Base-by-base conservation (phyloP, 2,888 invertebrate genomes). In the Phyllotreta cruciferae region DNA sequence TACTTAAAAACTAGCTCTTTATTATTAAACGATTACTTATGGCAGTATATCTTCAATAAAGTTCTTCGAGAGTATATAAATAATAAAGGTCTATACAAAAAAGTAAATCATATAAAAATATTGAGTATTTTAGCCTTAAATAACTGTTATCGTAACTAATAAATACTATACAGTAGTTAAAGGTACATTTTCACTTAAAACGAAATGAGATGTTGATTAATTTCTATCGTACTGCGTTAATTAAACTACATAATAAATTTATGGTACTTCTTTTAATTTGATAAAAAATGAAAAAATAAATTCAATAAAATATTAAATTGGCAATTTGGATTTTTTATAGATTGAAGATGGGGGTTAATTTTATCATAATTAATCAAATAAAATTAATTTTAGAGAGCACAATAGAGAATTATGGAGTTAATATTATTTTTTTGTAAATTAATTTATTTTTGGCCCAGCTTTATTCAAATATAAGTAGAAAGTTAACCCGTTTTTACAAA, bases 51-150 rank as follows among this genome's bases (percentile, higher is more conserved):
- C 57, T 58, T 52, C 52, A 60, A 65, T 57, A 64, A 64, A 57
- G 55, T 58, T 50, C 62, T 8, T 47, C 56, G 56, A 62, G 53
- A 58, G 55, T 37, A 58, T 60, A 62, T 60, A 67, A 67, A 64
- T 63, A 67, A 64, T 60, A 56, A 56, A 64, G 62, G 60, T 62
- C 57, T 65, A 61, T 63, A 65, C 56, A 67, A 65, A 58, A 58
- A 39, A 62, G 60, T 63, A 54, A 55, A 63, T 64, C 45, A 60
- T 52, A 54, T 62, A 61, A 67, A 66, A 64, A 60, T 61, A 56
- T 54, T 65, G 64, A 67, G 67, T 67, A 65, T 63, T 63, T 53
- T 55, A 55, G 55, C 38, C 52, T 38, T 50, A 58, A 61, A 54
- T 60, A 64, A 65, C 57, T 50, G 60, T 60, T 53, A 60, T 56